Evolutionary conservation across 2,888 invertebrate species (phyloP).

Genomic region (Limnephilus auricula): DNA sequence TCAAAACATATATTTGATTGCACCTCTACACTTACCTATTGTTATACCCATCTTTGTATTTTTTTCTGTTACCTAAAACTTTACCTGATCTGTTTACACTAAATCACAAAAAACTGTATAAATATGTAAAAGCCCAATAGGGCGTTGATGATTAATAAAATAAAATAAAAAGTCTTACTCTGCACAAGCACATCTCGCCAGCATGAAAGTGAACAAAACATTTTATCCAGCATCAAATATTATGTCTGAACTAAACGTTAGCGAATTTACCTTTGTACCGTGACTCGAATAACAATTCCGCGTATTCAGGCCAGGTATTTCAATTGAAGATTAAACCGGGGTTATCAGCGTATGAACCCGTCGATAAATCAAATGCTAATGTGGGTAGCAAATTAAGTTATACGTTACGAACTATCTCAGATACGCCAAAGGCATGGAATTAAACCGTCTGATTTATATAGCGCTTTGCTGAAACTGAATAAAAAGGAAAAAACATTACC

Average conservation of each 20-base stretch:
- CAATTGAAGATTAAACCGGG: constrained; percentile 31
- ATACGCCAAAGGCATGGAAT: neutral
- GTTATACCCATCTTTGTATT: too few species aligned
- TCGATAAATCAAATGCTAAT: constrained; percentile 31
- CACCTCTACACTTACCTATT: too few species aligned
- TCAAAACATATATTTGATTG: too few species aligned
- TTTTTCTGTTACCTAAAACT: too few species aligned
- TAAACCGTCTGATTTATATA: neutral
- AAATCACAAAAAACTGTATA: too few species aligned
- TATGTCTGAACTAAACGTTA: constrained; percentile 29
- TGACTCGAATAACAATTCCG: constrained; percentile 33
- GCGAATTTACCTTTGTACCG: constrained; percentile 41
- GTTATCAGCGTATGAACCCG: constrained; percentile 16
- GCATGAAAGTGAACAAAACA: constrained; percentile 12
- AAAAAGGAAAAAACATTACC: neutral
- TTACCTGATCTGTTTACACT: too few species aligned
- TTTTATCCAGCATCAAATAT: constrained; percentile 19
- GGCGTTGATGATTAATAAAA: too few species aligned
- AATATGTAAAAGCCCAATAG: too few species aligned
- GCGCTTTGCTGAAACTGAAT: neutral
- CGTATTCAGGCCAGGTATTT: constrained; percentile 34
- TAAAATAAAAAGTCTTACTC: neutral
- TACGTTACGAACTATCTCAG: neutral
- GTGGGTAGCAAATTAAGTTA: constrained; percentile 32
- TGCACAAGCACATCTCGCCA: neutral